These are phyloP conservation scores for Whitmania pigra DNA, from an alignment of 1,140 invertebrate species.

Conservation along the genomic window DNA sequence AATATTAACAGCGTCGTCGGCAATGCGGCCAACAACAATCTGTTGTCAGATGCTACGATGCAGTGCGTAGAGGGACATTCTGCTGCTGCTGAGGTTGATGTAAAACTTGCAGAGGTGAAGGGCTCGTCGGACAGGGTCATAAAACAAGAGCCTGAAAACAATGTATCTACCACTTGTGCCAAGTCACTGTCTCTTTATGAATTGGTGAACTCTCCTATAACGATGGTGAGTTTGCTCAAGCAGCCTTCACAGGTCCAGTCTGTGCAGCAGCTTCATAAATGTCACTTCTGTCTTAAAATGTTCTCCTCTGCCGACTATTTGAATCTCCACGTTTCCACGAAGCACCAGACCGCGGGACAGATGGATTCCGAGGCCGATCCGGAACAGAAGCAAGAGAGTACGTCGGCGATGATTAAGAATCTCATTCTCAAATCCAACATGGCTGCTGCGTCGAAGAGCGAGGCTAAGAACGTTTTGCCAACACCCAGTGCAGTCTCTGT, in stretches of 20 bases:
- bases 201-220: constrained; percentile 8
- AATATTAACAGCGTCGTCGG: neutral
- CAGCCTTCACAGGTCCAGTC: neutral
- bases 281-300: neutral
- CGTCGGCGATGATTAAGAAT: neutral
- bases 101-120: too few relatives aligned
- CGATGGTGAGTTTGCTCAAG: constrained; percentile 10
- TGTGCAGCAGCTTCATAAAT: neutral
- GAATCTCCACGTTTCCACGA: neutral
- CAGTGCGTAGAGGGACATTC: too few relatives aligned
- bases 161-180: neutral
- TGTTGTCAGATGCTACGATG: too few relatives aligned
- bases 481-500: constrained; percentile 17
- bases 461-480: neutral
- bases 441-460: too few relatives aligned
- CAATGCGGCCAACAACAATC: too few relatives aligned
- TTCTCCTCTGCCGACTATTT: constrained; percentile 8
- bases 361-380: neutral
- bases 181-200: neutral
- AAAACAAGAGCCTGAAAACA: too few relatives aligned
- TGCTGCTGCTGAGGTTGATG: too few relatives aligned
- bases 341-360: neutral
- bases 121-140: too few relatives aligned
- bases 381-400: neutral
- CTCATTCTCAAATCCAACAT: constrained; percentile 4